Percentiles rank a stretch among this genome's conserved stretches.
Evolutionary conservation across 2,888 invertebrate species (phyloP).

Genomic region (Malacosoma neustria): DNA sequence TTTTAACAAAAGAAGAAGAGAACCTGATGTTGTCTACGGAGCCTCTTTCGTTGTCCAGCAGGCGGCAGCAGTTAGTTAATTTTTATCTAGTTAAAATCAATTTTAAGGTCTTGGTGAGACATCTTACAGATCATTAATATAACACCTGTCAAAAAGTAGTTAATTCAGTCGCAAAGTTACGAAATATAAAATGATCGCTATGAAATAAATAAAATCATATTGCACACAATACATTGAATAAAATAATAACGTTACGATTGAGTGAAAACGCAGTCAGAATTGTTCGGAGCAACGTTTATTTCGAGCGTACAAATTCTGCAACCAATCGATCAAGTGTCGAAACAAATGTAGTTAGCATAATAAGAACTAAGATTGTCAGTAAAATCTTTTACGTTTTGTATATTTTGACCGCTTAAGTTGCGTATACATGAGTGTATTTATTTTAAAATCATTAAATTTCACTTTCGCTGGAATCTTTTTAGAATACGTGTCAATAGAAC

Average conservation of each 20-base stretch:
- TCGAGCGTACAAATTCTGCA: conserved; percentile 19
- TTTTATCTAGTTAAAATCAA: too few species aligned
- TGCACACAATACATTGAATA: background rate
- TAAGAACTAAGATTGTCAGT: conserved; percentile 15
- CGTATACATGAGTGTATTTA: too few species aligned
- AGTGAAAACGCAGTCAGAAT: background rate
- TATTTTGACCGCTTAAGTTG: background rate
- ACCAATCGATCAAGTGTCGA: conserved; percentile 24
- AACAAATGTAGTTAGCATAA: conserved; percentile 24
- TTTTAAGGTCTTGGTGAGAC: too few species aligned
- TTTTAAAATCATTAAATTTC: too few species aligned
- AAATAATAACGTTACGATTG: background rate
- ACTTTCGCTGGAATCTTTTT: too few species aligned
- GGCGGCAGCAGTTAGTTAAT: too few species aligned
- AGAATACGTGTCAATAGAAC: too few species aligned
- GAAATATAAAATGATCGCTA: conserved; percentile 2
- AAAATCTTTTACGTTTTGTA: conserved; percentile 9
- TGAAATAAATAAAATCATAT: conserved; percentile 6
- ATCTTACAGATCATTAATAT: too few species aligned
- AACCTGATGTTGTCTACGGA: too few species aligned
- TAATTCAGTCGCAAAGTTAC: conserved; percentile 5
- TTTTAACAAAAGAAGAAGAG: too few species aligned
- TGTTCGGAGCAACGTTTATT: conserved; percentile 4
- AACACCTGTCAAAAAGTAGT: conserved; percentile 6
- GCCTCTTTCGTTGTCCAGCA: too few species aligned